These are phyloP conservation scores for Scolopax rusticola DNA, from an alignment of 2,797 vertebrate genomes.

Conservation along the genomic window DNA sequence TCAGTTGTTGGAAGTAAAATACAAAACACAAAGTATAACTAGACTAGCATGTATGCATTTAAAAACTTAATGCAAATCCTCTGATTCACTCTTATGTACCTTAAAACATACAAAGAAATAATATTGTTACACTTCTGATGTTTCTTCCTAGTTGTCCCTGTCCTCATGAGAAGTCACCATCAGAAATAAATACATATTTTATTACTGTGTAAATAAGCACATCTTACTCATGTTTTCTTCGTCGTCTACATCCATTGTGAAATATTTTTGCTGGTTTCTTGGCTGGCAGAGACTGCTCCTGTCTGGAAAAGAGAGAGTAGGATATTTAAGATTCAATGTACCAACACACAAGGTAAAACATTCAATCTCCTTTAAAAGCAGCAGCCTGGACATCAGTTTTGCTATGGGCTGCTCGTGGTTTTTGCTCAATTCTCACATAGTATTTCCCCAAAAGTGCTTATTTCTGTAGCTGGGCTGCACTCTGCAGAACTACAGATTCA, in stretches of 20 bases:
- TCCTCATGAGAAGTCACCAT: not conserved
- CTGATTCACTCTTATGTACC: not conserved
- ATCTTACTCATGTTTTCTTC: slow-evolving; percentile 99
- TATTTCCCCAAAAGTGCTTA: not conserved
- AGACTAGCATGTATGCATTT: not conserved
- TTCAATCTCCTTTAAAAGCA: not conserved
- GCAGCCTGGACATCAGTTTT: not conserved
- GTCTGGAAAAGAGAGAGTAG: slow-evolving; percentile 82
- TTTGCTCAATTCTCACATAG: not conserved
- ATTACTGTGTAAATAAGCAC: slow-evolving; percentile 40
- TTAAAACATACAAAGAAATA: not conserved
- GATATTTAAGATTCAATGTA: not conserved
- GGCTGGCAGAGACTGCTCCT: slow-evolving; percentile 79
- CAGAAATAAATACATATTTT: not conserved
- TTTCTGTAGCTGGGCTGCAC: not conserved
- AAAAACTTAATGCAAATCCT: not conserved
- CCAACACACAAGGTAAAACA: not conserved
- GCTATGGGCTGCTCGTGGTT: rapidly evolving
- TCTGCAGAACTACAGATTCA: not conserved
- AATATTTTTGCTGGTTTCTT: slow-evolving; percentile 82
- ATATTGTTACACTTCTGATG: not conserved
- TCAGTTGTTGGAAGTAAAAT: not conserved
- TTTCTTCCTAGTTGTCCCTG: not conserved
- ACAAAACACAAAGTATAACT: not conserved
- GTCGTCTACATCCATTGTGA: slow-evolving; percentile 92